phyloP scores from a whole-genome alignment of 2,113 vertebrate genomes.

The Orthonyx spaldingii region DNA sequence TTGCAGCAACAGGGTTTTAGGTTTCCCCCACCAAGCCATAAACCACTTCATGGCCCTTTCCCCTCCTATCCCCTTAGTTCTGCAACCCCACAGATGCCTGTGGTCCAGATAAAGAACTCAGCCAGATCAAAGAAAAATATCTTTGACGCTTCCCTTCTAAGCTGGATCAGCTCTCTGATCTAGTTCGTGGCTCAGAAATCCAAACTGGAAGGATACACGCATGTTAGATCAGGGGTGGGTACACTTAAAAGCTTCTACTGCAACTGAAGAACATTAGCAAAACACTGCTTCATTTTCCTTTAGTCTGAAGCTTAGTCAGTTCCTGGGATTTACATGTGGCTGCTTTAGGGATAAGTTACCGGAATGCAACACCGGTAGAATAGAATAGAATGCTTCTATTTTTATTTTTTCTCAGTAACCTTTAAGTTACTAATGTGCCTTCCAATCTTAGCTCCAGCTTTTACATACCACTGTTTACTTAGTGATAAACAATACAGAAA shows the following conservation, averaged over 20 bases:
- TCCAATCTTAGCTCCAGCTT: neutral
- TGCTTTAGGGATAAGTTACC: neutral
- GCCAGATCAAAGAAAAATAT: constrained; percentile 22
- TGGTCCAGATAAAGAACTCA: constrained; percentile 5
- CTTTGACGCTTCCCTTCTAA: constrained; percentile 4
- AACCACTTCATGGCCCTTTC: neutral
- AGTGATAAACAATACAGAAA: neutral
- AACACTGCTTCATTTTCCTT: neutral
- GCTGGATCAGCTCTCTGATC: constrained; percentile 40
- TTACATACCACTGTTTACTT: neutral
- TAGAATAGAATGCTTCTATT: no score
- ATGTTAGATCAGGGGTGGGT: neutral
- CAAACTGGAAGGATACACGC: neutral
- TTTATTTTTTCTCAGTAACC: neutral
- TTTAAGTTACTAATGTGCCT: neutral
- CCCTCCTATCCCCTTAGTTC: neutral
- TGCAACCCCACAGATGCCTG: neutral
- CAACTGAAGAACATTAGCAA: neutral
- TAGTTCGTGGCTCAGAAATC: constrained; percentile 12
- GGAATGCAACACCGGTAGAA: neutral
- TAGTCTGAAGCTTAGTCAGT: neutral
- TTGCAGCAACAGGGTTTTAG: neutral
- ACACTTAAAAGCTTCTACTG: neutral
- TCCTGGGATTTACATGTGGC: neutral
- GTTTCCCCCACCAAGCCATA: neutral